Conservation (phyloP, 2,888 invertebrate species). For the Leptinotarsa rubiginosa region DNA sequence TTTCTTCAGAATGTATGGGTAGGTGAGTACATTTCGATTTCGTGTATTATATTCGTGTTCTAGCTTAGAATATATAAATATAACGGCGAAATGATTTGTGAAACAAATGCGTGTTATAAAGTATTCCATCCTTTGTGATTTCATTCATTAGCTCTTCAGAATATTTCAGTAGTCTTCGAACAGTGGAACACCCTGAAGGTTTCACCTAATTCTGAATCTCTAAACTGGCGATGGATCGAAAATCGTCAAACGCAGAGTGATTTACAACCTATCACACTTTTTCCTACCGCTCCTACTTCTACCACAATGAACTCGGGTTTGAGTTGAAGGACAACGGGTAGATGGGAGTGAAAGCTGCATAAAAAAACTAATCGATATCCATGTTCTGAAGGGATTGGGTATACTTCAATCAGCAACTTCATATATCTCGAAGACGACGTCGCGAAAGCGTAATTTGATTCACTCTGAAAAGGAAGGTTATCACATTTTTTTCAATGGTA, state of each 20-base stretch:
- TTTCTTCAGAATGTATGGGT: too few relatives aligned
- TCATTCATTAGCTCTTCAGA: too few relatives aligned
- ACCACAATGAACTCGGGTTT: conserved; percentile 4
- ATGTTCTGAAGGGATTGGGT: not conserved
- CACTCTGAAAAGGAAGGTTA: not conserved
- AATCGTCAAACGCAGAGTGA: not conserved
- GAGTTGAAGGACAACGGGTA: conserved; percentile 6
- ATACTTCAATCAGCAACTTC: conserved; percentile 5
- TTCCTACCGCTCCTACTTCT: not conserved
- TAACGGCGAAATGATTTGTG: too few relatives aligned
- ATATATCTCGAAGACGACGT: conserved; percentile 4
- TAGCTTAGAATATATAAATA: too few relatives aligned
- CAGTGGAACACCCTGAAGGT: too few relatives aligned
- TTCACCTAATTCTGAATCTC: too few relatives aligned
- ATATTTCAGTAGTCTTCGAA: too few relatives aligned
- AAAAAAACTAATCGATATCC: conserved; percentile 9
- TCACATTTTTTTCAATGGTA: not conserved
- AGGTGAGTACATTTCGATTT: too few relatives aligned
- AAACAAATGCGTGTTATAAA: too few relatives aligned
- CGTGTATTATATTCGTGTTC: too few relatives aligned
- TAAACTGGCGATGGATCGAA: too few relatives aligned
- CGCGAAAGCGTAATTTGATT: not conserved
- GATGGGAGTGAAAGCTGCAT: conserved; percentile 5
- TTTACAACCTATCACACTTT: conserved; percentile 5
- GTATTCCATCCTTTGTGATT: too few relatives aligned